Base-by-base conservation (phyloP, 2,888 invertebrate species). In the Amphimallon solstitiale region DNA sequence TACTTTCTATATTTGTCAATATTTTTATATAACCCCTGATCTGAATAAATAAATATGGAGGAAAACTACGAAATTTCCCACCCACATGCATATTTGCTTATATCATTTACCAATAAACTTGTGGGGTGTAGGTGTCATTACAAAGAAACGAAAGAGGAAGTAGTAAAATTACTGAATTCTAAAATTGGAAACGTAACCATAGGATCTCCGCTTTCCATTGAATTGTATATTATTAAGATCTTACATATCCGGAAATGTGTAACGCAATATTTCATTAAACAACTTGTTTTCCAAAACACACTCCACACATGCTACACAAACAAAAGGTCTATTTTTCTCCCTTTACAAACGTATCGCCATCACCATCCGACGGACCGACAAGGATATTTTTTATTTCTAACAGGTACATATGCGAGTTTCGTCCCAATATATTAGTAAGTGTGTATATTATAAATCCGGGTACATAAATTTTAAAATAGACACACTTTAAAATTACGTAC, bases 401-500 rank as follows among this genome's bases (percentile, higher is more conserved):
- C 17, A 15, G 21, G 23, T 43, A 40, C n/a, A 14, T 14, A 43
- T 43, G 17, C 14, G 43, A 15, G 5, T 37, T 17, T 43, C 17
- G 14, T 43, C 17, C 12, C 7, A 17, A 17, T 15, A 37, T 19
- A 12, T 34, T 15, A 14, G n/a, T 40, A 21, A 17, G 12, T 43
- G 21, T 40, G 23, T 38, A 40, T 23, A 40, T 40, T 56, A 54
- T 56, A 17, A 40, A 40, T 15, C 40, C n/a, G 14, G 19, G 37
- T 48, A 46, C 19, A 19, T 37, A 61, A 56, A 46, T 61, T 67
- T 65, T 67, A 68, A 70, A 71, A 70, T 65, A 69, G 68, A 64
- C 66, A 52, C 68, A 70, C 71, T 70, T 64, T 67, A 64, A 48
- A 66, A 67, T 68, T 71, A 60, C 38, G 67, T 67, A 60, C 62